Evolutionary conservation across 1,140 invertebrate species (phyloP).

Genomic region (Apocrypta bakeri): DNA sequence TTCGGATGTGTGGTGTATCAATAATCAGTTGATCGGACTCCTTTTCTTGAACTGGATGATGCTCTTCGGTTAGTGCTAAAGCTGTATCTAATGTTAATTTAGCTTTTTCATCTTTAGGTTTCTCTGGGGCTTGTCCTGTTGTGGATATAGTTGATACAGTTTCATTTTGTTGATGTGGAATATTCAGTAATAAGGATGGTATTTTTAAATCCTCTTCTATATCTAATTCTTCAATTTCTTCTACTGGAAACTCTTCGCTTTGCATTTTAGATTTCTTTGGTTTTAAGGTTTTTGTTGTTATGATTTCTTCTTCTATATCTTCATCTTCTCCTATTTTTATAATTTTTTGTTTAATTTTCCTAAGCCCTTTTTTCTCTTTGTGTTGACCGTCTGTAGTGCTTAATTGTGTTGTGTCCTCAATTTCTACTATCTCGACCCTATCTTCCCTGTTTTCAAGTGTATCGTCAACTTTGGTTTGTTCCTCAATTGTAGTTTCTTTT

Average conservation of each 20-base stretch:
- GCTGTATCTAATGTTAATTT: constrained; percentile 75
- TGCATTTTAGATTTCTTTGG: constrained; percentile 61
- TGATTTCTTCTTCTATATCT: constrained; percentile 56
- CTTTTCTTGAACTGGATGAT: constrained; percentile 75
- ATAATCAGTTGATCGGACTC: constrained; percentile 72
- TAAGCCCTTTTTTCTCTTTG: constrained; percentile 50
- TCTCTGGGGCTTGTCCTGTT: constrained; percentile 73
- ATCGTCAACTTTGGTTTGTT: constrained; percentile 64
- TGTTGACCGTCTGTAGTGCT: constrained; percentile 45
- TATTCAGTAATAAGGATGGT: constrained; percentile 62
- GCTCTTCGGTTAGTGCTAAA: constrained; percentile 74
- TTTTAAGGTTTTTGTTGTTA: constrained; percentile 59
- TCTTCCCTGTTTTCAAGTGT: constrained; percentile 65
- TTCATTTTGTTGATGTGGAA: constrained; percentile 74
- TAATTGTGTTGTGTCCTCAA: constrained; percentile 57
- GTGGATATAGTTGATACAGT: constrained; percentile 72
- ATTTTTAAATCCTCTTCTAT: constrained; percentile 58
- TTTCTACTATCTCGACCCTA: constrained; percentile 65
- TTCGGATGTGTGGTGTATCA: constrained; percentile 65
- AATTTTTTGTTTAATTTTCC: constrained; percentile 57
- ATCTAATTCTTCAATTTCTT: constrained; percentile 72
- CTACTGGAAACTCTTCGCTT: constrained; percentile 66
- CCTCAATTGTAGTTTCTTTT: constrained; percentile 67
- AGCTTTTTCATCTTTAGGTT: constrained; percentile 72
- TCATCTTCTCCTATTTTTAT: constrained; percentile 56